A percentile compares a stretch with the other conserved stretches of the same genome.
Evolutionary conservation across 2,888 invertebrate species (phyloP).

Genomic region (Tipula helvola): DNA sequence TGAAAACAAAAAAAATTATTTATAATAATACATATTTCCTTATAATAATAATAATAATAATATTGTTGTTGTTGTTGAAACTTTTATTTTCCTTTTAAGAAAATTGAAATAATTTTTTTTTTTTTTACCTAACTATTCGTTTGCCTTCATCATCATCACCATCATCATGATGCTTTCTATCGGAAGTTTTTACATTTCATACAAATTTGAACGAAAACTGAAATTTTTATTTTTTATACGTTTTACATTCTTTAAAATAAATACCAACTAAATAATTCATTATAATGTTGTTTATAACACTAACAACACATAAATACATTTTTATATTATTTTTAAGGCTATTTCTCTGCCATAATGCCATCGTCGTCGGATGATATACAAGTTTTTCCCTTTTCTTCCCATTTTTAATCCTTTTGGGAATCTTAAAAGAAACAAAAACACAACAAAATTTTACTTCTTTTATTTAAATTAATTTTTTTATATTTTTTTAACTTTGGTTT

Average conservation of each 20-base stretch:
- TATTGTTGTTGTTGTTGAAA: background rate
- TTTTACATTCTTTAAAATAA: background rate
- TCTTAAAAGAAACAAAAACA: background rate
- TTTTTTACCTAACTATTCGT: background rate
- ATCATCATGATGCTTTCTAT: background rate
- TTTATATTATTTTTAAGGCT: background rate
- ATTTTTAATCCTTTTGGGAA: background rate
- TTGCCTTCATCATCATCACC: background rate
- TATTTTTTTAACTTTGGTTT: background rate
- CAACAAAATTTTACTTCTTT: background rate
- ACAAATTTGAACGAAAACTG: background rate
- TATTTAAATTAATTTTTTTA: background rate
- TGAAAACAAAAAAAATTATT: background rate
- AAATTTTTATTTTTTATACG: background rate
- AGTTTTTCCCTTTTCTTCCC: background rate
- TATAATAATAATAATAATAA: background rate
- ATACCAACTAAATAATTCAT: background rate
- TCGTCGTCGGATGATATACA: background rate
- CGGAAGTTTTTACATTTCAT: background rate
- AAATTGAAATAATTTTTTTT: background rate
- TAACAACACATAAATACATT: background rate
- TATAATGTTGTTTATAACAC: background rate
- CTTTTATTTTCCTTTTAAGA: background rate
- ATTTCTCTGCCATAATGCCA: background rate
- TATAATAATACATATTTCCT: background rate